These are phyloP conservation scores for Propithecus coquereli DNA, from an alignment of 2,113 vertebrate genomes.

Conservation along the genomic window DNA sequence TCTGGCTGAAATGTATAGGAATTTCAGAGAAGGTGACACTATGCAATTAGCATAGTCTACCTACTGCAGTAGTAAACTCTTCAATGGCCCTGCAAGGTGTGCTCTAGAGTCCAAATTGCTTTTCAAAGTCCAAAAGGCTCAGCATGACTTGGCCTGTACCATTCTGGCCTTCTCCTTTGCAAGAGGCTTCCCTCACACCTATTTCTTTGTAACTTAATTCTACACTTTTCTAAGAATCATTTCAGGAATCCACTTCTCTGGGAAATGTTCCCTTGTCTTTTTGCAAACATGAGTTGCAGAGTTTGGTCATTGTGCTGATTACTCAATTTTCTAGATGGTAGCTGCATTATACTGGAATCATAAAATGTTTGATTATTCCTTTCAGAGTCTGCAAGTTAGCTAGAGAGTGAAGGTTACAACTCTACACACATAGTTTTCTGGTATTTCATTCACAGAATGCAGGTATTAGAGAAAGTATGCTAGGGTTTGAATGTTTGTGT, in stretches of 20 bases:
- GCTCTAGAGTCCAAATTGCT: not conserved
- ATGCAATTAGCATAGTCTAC: not conserved
- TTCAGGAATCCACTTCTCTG: not conserved
- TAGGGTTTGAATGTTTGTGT: not conserved
- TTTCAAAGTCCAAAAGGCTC: not conserved
- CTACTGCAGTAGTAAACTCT: not conserved
- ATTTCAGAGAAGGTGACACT: not conserved
- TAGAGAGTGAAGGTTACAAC: not conserved
- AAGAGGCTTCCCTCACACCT: not conserved
- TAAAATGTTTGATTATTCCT: constrained; percentile 28
- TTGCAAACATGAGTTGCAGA: not conserved
- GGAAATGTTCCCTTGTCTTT: not conserved
- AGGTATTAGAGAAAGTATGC: not conserved
- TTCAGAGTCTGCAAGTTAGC: not conserved
- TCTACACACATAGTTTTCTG: not conserved
- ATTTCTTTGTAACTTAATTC: not conserved
- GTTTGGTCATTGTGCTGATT: not conserved
- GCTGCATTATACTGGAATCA: not conserved
- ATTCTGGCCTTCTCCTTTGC: not conserved
- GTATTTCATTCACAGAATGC: not conserved
- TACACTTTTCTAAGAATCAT: not conserved
- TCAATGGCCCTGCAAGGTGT: not conserved
- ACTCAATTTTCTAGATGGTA: not conserved
- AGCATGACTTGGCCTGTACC: not conserved
- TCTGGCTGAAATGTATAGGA: not conserved